Conservation (phyloP, 2,888 invertebrate species). For the Conops quadrifasciatus region DNA sequence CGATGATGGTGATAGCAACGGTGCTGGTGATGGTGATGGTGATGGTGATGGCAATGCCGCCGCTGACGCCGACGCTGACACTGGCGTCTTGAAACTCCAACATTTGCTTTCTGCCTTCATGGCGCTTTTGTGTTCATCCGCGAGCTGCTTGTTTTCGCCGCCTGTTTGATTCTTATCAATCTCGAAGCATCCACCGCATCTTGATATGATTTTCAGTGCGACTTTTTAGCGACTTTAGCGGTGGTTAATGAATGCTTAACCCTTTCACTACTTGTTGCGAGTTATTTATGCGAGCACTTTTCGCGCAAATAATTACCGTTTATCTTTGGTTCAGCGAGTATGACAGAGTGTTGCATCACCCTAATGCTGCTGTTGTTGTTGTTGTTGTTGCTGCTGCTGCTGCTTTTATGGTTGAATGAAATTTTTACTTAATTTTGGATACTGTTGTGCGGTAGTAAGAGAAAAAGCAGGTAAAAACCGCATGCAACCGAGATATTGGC, state of each 20-base stretch:
- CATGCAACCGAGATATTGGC: slow-evolving; percentile 57
- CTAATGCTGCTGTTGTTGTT: slow-evolving; percentile 38
- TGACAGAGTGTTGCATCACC: slow-evolving; percentile 41
- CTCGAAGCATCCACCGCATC: slow-evolving; percentile 50
- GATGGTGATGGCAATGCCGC: slow-evolving; percentile 13
- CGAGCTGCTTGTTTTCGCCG: slow-evolving; percentile 32
- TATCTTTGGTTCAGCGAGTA: slow-evolving; percentile 61
- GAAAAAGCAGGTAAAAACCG: slow-evolving; percentile 9
- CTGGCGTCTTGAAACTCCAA: neutral
- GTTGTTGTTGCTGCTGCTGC: slow-evolving; percentile 33
- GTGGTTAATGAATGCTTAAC: neutral
- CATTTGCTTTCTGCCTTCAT: neutral
- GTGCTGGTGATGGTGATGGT: neutral
- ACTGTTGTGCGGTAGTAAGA: slow-evolving; percentile 13
- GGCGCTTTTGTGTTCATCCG: slow-evolving; percentile 19
- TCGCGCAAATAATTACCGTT: slow-evolving; percentile 62
- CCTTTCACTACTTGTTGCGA: slow-evolving; percentile 43
- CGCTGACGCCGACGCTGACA: neutral
- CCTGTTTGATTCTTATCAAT: slow-evolving; percentile 46
- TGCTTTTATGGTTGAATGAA: neutral
- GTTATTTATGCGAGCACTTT: slow-evolving; percentile 60
- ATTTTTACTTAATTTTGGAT: neutral
- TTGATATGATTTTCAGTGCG: slow-evolving; percentile 59
- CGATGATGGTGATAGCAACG: slow-evolving; percentile 1
- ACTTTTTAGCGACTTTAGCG: slow-evolving; percentile 49